Evolutionary conservation across 2,113 vertebrate species (phyloP).

Genomic region (Percina caprodes): DNA sequence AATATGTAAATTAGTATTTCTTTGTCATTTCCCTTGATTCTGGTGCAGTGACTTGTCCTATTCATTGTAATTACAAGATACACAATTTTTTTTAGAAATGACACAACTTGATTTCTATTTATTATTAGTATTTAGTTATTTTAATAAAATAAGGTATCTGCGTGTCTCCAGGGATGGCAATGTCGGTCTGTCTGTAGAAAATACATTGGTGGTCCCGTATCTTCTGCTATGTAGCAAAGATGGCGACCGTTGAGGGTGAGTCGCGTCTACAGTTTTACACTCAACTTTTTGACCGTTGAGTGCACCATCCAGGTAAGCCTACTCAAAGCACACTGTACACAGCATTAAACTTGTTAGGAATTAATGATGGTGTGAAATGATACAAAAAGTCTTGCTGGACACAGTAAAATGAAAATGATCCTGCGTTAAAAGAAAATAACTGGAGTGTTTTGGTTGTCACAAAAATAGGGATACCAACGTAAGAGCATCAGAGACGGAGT

Average conservation of each 20-base stretch:
- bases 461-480: not conserved
- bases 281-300: no score
- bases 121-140: not conserved
- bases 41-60: not conserved
- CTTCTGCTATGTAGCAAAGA: no score
- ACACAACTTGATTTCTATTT: not conserved
- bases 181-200: not conserved
- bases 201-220: no score
- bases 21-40: not conserved
- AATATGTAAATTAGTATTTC: not conserved
- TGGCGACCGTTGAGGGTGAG: no score
- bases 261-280: no score
- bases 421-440: not conserved
- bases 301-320: no score
- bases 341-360: not conserved
- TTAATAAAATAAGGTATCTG: not conserved
- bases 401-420: not conserved
- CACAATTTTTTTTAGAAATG: not conserved
- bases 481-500: constrained; percentile 2
- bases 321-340: not conserved
- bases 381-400: not conserved
- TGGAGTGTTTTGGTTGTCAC: not conserved
- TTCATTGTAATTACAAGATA: not conserved
- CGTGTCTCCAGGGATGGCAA: not conserved
- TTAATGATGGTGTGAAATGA: not conserved